phyloP scores from a whole-genome alignment of 2,113 vertebrate genomes.

The Tinamus guttatus region DNA sequence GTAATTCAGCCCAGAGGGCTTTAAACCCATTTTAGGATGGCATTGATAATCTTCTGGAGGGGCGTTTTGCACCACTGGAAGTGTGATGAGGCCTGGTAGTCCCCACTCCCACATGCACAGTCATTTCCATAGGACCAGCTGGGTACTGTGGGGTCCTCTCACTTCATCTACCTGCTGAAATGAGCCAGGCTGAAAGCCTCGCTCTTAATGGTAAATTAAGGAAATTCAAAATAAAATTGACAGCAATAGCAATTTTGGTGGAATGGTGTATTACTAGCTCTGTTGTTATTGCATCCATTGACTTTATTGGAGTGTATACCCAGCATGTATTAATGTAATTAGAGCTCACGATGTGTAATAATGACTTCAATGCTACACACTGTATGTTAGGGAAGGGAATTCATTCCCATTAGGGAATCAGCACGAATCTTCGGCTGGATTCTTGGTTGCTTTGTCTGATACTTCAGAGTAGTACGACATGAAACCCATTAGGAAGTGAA shows the following conservation, averaged over 20 bases:
- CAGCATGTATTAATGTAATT: conserved; percentile 42
- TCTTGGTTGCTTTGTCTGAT: too few relatives aligned
- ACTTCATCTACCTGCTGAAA: not conserved
- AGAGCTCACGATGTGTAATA: conserved; percentile 43
- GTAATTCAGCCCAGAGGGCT: not conserved
- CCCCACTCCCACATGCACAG: not conserved
- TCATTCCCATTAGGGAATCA: not conserved
- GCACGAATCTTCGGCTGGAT: not conserved
- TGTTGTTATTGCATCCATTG: not conserved
- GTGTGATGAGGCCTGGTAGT: accelerated
- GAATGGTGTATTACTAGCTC: not conserved
- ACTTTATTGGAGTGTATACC: conserved; percentile 17
- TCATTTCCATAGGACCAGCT: accelerated
- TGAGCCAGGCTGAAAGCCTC: not conserved
- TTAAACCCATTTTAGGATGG: not conserved
- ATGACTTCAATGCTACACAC: not conserved
- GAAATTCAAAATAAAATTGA: not conserved
- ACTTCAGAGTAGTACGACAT: not conserved
- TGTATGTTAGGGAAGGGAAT: not conserved
- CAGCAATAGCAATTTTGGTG: not conserved
- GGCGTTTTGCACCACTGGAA: not conserved
- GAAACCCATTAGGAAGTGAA: not conserved
- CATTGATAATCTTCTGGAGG: not conserved
- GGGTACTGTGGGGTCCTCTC: not conserved
- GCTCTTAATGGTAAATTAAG: not conserved